Conservation (phyloP, 2,113 vertebrate genomes). For the Cyanoliseus patagonus region DNA sequence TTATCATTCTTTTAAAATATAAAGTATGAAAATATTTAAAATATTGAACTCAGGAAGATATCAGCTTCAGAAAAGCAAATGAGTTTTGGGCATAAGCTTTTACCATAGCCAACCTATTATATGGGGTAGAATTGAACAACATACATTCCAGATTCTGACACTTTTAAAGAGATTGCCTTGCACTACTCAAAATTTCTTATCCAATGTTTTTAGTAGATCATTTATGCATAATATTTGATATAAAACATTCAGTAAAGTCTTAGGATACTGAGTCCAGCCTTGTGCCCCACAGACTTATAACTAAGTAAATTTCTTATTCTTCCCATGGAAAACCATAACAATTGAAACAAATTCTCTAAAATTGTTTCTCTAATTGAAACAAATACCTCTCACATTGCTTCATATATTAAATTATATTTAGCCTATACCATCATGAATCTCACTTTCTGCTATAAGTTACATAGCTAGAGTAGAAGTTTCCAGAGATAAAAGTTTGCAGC, state of each 20-base stretch:
- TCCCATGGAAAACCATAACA: not conserved
- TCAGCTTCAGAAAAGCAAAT: not conserved
- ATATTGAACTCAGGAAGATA: not conserved
- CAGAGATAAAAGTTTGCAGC: not conserved
- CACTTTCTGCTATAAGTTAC: not conserved
- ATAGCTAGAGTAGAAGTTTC: not conserved
- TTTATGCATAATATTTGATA: not conserved
- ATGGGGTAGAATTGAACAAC: accelerated
- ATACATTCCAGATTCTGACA: not conserved
- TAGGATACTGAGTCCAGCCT: not conserved
- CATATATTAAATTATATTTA: not conserved
- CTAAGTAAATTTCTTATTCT: not conserved
- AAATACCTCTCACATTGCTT: not conserved
- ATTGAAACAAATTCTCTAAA: not conserved
- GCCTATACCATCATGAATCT: not conserved
- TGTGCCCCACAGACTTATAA: not conserved
- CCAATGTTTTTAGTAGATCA: not conserved
- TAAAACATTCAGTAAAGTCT: not conserved
- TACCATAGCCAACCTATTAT: not conserved
- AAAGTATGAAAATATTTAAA: not conserved
- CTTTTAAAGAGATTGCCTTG: not conserved
- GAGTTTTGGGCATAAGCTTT: not conserved
- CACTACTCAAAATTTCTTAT: not conserved
- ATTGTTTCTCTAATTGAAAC: too few relatives aligned
- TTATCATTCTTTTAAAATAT: not conserved